Percentiles rank a stretch among this genome's conserved stretches.
Evolutionary conservation across 2,888 invertebrate species (phyloP).

Genomic region (Quadroppia sp.): DNA sequence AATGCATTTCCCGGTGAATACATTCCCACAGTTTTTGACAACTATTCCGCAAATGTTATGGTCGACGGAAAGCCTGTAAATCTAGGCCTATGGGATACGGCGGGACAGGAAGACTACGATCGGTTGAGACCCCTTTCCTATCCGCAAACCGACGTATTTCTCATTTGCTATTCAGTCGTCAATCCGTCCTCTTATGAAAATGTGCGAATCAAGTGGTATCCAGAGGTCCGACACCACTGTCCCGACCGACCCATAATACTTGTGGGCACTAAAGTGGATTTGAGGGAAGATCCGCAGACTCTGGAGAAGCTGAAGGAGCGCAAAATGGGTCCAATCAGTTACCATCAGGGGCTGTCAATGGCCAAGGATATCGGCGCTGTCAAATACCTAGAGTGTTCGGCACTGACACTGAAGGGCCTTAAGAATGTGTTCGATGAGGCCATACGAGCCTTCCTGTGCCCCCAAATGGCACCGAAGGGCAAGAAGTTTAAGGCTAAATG

Average conservation of each 20-base stretch:
- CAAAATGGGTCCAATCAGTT: constrained; percentile 88
- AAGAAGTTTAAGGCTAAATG: too few species aligned
- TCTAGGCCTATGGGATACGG: constrained; percentile 96
- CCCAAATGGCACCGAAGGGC: too few species aligned
- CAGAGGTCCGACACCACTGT: constrained; percentile 99
- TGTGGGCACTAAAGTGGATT: constrained; percentile 99
- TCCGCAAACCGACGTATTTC: constrained; percentile 97
- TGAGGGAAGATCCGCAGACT: constrained; percentile 95
- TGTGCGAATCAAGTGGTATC: constrained; percentile 99
- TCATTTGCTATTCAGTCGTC: constrained; percentile 98
- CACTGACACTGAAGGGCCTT: constrained; percentile 92
- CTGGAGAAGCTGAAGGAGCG: constrained; percentile 84
- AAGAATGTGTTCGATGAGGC: constrained; percentile 99
- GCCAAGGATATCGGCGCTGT: constrained; percentile 76
- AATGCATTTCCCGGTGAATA: constrained; percentile 61
- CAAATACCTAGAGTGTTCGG: constrained; percentile 96
- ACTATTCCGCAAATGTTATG: constrained; percentile 95
- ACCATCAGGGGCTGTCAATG: constrained; percentile 96
- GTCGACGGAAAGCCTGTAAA: constrained; percentile 97
- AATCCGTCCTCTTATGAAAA: constrained; percentile 99
- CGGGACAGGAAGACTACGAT: constrained; percentile 96
- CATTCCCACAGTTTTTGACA: constrained; percentile 72
- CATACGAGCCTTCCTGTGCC: constrained; percentile 67
- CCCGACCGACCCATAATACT: constrained; percentile 98
- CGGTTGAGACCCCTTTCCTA: constrained; percentile 91